A percentile compares a stretch with the other conserved stretches of the same genome.
phyloP scores from a whole-genome alignment of 2,113 vertebrate species.

The Apus apus region DNA sequence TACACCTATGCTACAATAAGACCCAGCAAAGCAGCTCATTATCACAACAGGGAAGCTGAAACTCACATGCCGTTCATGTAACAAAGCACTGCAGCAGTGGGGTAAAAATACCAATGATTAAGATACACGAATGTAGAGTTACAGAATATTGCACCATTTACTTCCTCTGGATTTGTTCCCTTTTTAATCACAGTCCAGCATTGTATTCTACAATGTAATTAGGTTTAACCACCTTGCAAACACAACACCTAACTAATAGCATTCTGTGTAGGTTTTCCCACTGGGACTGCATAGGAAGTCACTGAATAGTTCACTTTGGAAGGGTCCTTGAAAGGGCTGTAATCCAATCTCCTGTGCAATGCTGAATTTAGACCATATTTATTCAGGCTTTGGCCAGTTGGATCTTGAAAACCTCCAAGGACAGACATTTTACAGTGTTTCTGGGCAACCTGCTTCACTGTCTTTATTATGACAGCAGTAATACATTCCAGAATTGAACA shows the following conservation, averaged over 20 bases:
- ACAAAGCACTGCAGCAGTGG: neutral
- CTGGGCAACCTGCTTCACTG: neutral
- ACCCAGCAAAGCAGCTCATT: neutral
- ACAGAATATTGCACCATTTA: neutral
- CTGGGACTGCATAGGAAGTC: neutral
- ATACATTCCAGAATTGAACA: neutral
- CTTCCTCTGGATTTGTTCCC: neutral
- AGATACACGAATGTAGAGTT: neutral
- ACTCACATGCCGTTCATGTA: neutral
- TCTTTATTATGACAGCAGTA: neutral
- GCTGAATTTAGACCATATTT: neutral
- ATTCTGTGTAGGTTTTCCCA: neutral
- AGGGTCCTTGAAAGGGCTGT: neutral
- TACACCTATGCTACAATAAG: neutral
- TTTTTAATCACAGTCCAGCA: neutral
- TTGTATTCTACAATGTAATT: neutral
- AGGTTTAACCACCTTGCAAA: neutral
- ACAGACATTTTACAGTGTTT: neutral
- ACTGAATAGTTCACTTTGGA: neutral
- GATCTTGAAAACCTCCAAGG: neutral
- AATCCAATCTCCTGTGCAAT: neutral
- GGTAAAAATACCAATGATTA: neutral
- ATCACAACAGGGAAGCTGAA: neutral
- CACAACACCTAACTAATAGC: neutral
- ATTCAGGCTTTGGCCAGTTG: neutral